These are phyloP conservation scores for Microcebus tavaratra DNA, from an alignment of 2,113 vertebrate species.

Conservation along the genomic window DNA sequence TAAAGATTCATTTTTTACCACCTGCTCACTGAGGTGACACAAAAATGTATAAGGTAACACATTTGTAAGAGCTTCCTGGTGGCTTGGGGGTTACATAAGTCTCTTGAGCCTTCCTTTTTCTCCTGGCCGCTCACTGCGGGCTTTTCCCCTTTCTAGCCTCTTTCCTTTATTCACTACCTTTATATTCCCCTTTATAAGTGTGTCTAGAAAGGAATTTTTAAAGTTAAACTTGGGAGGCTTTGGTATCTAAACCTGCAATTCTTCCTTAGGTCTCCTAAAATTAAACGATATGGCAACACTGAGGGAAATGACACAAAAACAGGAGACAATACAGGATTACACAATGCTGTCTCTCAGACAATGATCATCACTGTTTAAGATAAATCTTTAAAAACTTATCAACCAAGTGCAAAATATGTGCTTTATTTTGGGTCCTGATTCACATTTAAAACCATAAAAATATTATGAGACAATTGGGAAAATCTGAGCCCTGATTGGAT, in stretches of 20 bases:
- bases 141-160: not conserved
- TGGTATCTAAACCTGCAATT: not conserved
- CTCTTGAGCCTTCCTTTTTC: not conserved
- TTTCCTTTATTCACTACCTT: not conserved
- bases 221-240: not conserved
- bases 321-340: not conserved
- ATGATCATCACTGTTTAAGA: not conserved
- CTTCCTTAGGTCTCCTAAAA: not conserved
- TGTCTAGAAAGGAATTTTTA: slow-evolving; percentile 23
- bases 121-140: not conserved
- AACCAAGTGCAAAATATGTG: not conserved
- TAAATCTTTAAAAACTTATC: not conserved
- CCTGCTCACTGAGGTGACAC: not conserved
- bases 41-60: not conserved
- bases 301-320: not conserved
- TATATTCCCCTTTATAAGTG: not conserved
- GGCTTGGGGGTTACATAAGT: not conserved
- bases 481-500: not conserved
- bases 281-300: not conserved
- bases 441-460: not conserved
- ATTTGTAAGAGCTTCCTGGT: not conserved
- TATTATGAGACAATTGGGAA: not conserved
- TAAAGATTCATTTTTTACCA: not conserved
- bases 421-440: not conserved
- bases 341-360: not conserved